Evolutionary conservation across 2,113 vertebrate species (phyloP).

Genomic region (Limanda limanda): DNA sequence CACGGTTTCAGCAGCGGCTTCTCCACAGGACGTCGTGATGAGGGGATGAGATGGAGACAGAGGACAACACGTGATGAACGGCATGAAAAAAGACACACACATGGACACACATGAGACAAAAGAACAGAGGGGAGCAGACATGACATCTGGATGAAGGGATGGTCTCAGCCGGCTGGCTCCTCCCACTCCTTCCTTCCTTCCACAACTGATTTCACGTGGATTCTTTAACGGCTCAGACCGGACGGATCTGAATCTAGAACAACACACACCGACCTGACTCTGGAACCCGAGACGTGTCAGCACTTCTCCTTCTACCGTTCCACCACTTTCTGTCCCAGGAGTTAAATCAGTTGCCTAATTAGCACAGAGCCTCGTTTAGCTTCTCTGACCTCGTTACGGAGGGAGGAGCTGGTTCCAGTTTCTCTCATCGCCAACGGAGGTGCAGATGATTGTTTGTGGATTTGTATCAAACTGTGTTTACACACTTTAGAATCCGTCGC

Average conservation of each 20-base stretch:
- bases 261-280: background rate
- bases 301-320: background rate
- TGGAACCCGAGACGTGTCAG: background rate
- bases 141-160: background rate
- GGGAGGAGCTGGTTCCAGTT: background rate
- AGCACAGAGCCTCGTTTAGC: conserved; percentile 57
- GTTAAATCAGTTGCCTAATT: conserved; percentile 52
- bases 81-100: conserved; percentile 5
- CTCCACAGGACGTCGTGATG: conserved; percentile 17
- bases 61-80: conserved; percentile 40
- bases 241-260: too few species aligned
- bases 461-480: too few species aligned
- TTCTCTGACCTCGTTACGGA: conserved; percentile 53
- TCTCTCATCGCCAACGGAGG: too few species aligned
- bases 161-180: conserved; percentile 4
- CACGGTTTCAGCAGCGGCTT: conserved; percentile 45
- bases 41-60: conserved; percentile 50
- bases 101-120: background rate
- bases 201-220: too few species aligned
- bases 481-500: too few species aligned
- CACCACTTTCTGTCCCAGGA: background rate
- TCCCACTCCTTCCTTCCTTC: too few species aligned
- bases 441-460: too few species aligned
- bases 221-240: background rate
- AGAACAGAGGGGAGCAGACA: background rate